Conservation (phyloP, 2,113 vertebrate genomes). For the Lontra canadensis region DNA sequence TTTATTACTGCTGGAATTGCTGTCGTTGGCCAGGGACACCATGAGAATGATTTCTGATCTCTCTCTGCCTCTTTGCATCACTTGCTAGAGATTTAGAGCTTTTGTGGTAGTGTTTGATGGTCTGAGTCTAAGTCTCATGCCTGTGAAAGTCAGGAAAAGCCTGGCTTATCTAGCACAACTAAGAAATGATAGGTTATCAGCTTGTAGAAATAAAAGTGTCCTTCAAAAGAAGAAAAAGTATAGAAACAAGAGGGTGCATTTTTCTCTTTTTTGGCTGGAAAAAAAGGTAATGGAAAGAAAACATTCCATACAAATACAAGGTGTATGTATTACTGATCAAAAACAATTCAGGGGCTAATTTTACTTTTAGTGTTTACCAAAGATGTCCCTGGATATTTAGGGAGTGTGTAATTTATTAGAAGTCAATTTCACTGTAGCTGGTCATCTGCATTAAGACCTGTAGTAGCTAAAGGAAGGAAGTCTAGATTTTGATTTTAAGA, state of each 20-base stretch:
- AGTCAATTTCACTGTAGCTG: fast-evolving
- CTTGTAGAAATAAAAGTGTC: neutral
- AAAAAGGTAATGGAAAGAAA: neutral
- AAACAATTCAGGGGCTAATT: neutral
- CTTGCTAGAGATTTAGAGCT: neutral
- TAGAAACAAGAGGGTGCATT: neutral
- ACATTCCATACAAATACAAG: neutral
- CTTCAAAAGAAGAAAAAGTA: neutral
- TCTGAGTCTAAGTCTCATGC: neutral
- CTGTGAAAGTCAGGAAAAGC: neutral
- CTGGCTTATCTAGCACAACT: neutral
- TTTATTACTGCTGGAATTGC: neutral
- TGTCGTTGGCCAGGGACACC: neutral
- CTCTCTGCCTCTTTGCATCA: neutral
- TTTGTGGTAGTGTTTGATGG: neutral
- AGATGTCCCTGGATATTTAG: neutral
- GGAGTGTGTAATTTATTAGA: neutral
- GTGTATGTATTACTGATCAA: neutral
- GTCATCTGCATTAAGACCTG: neutral
- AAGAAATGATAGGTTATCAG: neutral
- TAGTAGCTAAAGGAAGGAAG: neutral
- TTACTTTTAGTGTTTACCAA: neutral
- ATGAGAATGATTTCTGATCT: neutral
- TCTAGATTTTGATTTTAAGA: constrained; percentile 30
- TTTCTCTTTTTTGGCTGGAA: constrained; percentile 16